Evolutionary conservation across 2,113 vertebrate species (phyloP), one percentile per base, ranked within the genome.

Genomic region (Ceratotherium simum): DNA sequence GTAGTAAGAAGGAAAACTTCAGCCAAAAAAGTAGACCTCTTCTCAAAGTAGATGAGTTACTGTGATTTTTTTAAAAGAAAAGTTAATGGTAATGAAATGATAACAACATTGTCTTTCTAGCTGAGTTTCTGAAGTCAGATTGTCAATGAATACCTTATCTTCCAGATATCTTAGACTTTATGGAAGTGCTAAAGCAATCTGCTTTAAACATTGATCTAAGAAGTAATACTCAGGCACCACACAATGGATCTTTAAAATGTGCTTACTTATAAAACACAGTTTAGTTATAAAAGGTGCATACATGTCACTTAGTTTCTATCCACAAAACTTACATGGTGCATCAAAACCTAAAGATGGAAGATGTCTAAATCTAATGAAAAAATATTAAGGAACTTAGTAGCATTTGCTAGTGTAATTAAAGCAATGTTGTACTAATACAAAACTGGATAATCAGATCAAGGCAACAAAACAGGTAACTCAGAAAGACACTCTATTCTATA

Each of bases 61-160:
- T 67, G 31, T 23, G 12, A 56, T 60, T 81, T 91, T 79, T 79
- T 54, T 81, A 36, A 36, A 48, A 69, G 39, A 67, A 78, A 65
- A 81, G n/a, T 92, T 96, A 92, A 73, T 80, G 20, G 72, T 72
- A 72, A 65, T 56, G 14, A 81, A 83, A 83, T 73, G 48, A 46
- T 29, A 70, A 60, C 6, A 67, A 46, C 20, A 6, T 69, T 69
- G 20, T 62, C 36, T 84, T 96, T 81, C 14, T 29, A 65, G 36
- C 2, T 81, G 75, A 92, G 27, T 75, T 62, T 79, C 51, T 84
- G 2, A 16, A 51, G n/a, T 69, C 60, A 79, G 11, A 39, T 90
- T 42, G n/a, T 91, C 7, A 48, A 31, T 33, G 46, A 87, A 67
- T 75, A 80, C 67, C 56, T 91, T 73, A 69, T 69, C 33, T 56